Conservation (phyloP, 2,797 vertebrate species). For the Lepilemur septentrionalis region DNA sequence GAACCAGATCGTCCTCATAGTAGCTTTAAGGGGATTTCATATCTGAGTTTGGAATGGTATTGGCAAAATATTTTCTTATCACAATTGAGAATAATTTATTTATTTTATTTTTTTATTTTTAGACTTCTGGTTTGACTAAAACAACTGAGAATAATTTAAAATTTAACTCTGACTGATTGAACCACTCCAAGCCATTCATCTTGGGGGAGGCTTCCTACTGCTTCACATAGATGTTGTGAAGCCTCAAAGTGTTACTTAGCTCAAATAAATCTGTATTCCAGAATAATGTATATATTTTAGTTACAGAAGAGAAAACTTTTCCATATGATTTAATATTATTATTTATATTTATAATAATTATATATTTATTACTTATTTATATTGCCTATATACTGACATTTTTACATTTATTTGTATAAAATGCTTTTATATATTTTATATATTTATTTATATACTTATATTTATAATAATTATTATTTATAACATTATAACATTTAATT, state of each 20-base stretch:
- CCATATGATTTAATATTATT: neutral
- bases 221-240: neutral
- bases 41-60: neutral
- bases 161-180: neutral
- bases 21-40: neutral
- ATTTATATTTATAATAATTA: too few species aligned
- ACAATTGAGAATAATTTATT: neutral
- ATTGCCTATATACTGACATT: too few species aligned
- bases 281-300: neutral
- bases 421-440: too few species aligned
- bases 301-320: neutral
- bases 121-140: too few species aligned
- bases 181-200: neutral
- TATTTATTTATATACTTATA: too few species aligned
- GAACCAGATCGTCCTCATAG: neutral
- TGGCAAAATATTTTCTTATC: neutral
- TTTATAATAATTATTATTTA: too few species aligned
- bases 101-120: too few species aligned
- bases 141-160: neutral
- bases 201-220: neutral
- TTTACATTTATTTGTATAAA: too few species aligned
- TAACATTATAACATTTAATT: too few species aligned
- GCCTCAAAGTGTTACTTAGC: neutral
- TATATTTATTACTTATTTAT: too few species aligned
- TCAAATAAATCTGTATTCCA: neutral